Base-by-base conservation (phyloP, 2,797 vertebrate species). In the Cynopterus sphinx region DNA sequence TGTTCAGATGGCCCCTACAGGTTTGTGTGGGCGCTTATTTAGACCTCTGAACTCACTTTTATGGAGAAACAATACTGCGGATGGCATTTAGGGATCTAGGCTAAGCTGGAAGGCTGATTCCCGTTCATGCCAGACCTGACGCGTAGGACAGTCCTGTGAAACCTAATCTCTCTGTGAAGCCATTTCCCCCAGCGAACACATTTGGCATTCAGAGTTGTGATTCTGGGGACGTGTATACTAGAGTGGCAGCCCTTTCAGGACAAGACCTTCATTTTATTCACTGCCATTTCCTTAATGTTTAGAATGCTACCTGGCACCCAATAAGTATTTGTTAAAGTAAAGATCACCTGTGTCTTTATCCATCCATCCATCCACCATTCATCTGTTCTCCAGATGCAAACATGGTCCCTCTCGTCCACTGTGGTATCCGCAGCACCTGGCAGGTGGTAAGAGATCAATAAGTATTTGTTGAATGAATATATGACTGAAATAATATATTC, bases 1-100 rank as follows among this genome's bases (percentile, higher is more conserved):
- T 73, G 24, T 57, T 93, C 74, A 36, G 71, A 67, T 41, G 77
- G 77, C 49, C 21, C 65, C 74, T 43, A 2, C 5, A 13, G 39
- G 68, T 65, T 17, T 28, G 46, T 74, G 68, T 11, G 17, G 39
- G 28, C 46, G 68, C 82, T 92, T 55, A 5, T 77, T 49, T 63
- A 73, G 87, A 74, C 74, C 77, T 85, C 82, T 90, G 90, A 82
- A 31, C 87, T 85, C 67, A 59, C 81, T 87, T 70, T 33, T 36
- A 24, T 21, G 75, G 70, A 79, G 77, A 74, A 70, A 78, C 33
- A 71, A 12, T 28, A 26, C 75, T 3, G 5, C 26, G 87, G 68
- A 53, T 53, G 55, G 84, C 86, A 65, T 31, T 49, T 59, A 31
- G 39, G 33, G 7, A 17, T 75, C 86, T 65, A 46, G 75, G 70